These are phyloP conservation scores for Coronaproctus castanopsis DNA, from an alignment of 2,888 invertebrate species.

Conservation along the genomic window DNA sequence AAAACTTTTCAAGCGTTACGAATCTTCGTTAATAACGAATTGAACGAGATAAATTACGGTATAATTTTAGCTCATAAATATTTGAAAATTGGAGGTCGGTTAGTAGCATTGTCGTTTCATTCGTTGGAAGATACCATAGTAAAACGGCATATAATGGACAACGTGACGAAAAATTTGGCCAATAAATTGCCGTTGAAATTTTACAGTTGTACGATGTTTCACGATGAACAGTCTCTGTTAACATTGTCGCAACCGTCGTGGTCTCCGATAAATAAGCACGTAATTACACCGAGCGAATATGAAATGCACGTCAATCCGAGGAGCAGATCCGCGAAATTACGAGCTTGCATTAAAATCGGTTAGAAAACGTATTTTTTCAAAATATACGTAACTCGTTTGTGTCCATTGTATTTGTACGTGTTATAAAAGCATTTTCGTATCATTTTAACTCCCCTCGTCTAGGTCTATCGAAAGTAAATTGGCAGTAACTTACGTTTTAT, in stretches of 20 bases:
- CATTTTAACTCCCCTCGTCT: too few relatives aligned
- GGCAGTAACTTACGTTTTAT: too few relatives aligned
- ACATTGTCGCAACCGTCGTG: conserved; percentile 45
- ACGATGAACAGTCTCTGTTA: conserved; percentile 33
- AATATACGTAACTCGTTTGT: too few relatives aligned
- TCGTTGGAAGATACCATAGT: conserved; percentile 85
- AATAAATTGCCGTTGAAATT: conserved; percentile 53
- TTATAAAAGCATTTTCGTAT: too few relatives aligned
- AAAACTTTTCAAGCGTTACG: conserved; percentile 83
- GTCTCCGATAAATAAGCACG: conserved; percentile 60
- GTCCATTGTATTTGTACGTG: too few relatives aligned
- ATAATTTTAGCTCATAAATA: conserved; percentile 54
- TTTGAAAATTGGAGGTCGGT: conserved; percentile 53
- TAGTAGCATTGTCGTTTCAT: conserved; percentile 74
- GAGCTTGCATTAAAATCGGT: conserved; percentile 53
- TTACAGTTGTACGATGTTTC: conserved; percentile 37
- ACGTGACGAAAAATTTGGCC: conserved; percentile 46
- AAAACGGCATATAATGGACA: conserved; percentile 66
- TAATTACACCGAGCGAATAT: conserved; percentile 46
- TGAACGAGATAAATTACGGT: conserved; percentile 83
- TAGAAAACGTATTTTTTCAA: background rate
- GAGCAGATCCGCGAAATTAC: conserved; percentile 68
- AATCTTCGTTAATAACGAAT: conserved; percentile 88
- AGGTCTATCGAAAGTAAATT: too few relatives aligned
- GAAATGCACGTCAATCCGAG: conserved; percentile 64